These are phyloP conservation scores for Oreochromis aureus DNA, from an alignment of 2,113 vertebrate genomes.

Conservation along the genomic window DNA sequence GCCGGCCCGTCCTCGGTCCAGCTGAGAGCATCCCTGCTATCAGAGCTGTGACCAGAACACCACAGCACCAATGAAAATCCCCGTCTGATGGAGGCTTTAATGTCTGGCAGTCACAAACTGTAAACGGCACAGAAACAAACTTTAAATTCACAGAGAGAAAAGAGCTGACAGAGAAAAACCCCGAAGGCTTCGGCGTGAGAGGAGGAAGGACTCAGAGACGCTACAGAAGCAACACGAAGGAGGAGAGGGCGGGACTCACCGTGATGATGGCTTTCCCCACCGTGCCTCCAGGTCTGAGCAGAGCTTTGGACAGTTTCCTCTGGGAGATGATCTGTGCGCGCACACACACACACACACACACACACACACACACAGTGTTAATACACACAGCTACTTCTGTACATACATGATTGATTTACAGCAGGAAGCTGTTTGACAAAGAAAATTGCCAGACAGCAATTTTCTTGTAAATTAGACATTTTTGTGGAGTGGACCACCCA, in stretches of 20 bases:
- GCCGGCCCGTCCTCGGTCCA: neutral
- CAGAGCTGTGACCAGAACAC: neutral
- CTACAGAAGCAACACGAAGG: neutral
- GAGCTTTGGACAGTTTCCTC: slow-evolving; percentile 91
- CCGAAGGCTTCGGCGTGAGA: neutral
- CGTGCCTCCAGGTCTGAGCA: slow-evolving; percentile 89
- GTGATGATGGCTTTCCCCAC: slow-evolving; percentile 92
- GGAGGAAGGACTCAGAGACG: neutral
- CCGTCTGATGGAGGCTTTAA: neutral
- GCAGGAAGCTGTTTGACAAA: neutral
- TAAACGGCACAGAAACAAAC: neutral
- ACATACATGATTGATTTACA: neutral
- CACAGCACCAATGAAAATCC: neutral
- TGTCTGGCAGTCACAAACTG: neutral
- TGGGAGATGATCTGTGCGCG: slow-evolving; percentile 87
- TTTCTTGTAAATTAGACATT: neutral
- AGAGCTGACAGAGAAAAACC: neutral
- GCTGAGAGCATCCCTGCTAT: neutral
- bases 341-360: neutral
- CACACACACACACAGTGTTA: neutral
- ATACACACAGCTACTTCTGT: neutral
- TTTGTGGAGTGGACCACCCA: neutral
- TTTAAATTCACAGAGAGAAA: neutral
- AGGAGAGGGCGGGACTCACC: slow-evolving; percentile 68
- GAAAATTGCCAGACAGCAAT: neutral